Evolutionary conservation across 2,113 vertebrate species (phyloP), one percentile per base, ranked within the genome.

Genomic region (Mastomys coucha): DNA sequence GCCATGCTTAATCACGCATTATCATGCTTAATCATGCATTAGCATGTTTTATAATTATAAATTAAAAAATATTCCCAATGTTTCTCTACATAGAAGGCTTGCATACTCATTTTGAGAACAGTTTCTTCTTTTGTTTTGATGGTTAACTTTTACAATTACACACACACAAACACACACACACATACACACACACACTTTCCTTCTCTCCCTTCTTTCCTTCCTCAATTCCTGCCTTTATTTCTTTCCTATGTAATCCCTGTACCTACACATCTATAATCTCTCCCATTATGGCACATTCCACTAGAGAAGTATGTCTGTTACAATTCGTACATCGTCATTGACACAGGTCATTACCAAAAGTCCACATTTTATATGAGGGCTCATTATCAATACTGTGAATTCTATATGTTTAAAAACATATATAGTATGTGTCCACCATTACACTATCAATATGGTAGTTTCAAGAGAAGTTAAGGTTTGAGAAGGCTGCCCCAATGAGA

Each of bases 61-160:
- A 76, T 56, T 92, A 31, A 86, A 67, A 96, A 94, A 31, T n/a
- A 86, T 56, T 82, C 76, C 36, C 14, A 78, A 53, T 45, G 1
- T 65, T 87, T 69, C 39, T 69, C 86, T 88, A 45, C 58, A 58
- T 20, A 31, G 0, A 22, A 92, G 13, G 75, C 14, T 5, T 36
- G 4, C 7, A 70, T 24, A 88, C 11, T 91, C 39, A 16, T 33
- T 56, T 77, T 95, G 73, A 65, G 36, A 10, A 87, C 69, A n/a
- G 19, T 72, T 91, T 88, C 63, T 78, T 90, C 80, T 72, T 96
- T 90, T 92, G 65, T 75, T 60, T 10, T 90, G 49, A 22, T 75
- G 58, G 19, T 19, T 86, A 87, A n/a, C 4, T 90, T 63, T 42
- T 84, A 63, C 31, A 80, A 28, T 56, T 56, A 53, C 1, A 78